phyloP scores from a whole-genome alignment of 2,113 vertebrate genomes.

The Sceloporus tristichus region DNA sequence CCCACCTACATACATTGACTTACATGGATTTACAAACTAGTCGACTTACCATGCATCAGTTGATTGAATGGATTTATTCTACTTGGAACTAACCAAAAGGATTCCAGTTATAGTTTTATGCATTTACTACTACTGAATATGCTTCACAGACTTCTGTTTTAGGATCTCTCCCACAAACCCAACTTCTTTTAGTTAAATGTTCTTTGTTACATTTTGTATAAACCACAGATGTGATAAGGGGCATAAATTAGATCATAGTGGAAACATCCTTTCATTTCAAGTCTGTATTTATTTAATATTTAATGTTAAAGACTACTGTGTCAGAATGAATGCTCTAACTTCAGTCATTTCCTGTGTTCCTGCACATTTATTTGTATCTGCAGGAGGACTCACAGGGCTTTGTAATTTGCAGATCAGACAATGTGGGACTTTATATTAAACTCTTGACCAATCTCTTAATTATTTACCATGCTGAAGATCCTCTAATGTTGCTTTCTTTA shows the following conservation, averaged over 20 bases:
- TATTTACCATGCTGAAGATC: slow-evolving; percentile 76
- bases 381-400: slow-evolving; percentile 43
- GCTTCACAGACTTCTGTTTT: neutral
- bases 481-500: slow-evolving; percentile 75
- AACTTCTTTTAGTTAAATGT: slow-evolving; percentile 9
- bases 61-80: too few species aligned
- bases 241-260: slow-evolving; percentile 50
- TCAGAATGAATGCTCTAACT: slow-evolving; percentile 37
- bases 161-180: neutral
- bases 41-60: too few species aligned
- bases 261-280: slow-evolving; percentile 42
- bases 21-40: too few species aligned
- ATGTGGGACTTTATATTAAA: slow-evolving; percentile 64
- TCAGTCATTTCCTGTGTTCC: slow-evolving; percentile 37
- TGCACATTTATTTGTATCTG: slow-evolving; percentile 43
- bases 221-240: slow-evolving; percentile 3
- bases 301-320: slow-evolving; percentile 57
- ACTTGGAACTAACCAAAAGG: too few species aligned
- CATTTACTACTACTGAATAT: neutral
- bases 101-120: neutral
- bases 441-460: slow-evolving; percentile 74
- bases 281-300: slow-evolving; percentile 62
- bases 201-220: neutral
- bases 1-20: too few species aligned
- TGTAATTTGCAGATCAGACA: slow-evolving; percentile 65